Conservation (phyloP, 2,888 invertebrate genomes). For the Perdita meconis region DNA sequence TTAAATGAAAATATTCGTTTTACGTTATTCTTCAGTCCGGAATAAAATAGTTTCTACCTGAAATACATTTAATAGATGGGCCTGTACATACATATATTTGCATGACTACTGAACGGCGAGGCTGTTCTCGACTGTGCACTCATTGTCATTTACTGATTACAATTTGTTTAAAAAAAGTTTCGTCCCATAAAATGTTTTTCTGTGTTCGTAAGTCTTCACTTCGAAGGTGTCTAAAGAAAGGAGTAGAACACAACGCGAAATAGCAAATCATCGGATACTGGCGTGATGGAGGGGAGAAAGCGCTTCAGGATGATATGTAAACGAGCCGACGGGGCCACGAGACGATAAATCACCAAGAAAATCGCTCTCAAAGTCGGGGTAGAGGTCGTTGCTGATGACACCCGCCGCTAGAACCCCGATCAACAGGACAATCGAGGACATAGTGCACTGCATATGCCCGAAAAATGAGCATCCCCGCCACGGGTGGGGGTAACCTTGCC, state of each 20-base stretch:
- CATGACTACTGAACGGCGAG: too few species aligned
- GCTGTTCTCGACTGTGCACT: too few species aligned
- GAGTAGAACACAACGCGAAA: constrained; percentile 61
- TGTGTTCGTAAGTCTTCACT: too few species aligned
- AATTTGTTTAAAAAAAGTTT: too few species aligned
- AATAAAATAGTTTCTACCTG: too few species aligned
- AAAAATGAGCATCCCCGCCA: constrained; percentile 56
- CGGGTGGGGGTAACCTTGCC: constrained; percentile 32
- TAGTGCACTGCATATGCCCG: constrained; percentile 47
- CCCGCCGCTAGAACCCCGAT: constrained; percentile 44
- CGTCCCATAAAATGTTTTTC: too few species aligned
- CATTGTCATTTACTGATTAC: too few species aligned
- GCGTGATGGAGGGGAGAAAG: constrained; percentile 46
- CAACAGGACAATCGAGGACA: constrained; percentile 56
- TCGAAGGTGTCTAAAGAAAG: constrained; percentile 6
- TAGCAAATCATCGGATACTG: constrained; percentile 69
- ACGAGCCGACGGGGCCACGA: constrained; percentile 45
- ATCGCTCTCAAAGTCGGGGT: constrained; percentile 73
- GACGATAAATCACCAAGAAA: constrained; percentile 78
- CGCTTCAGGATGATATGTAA: constrained; percentile 65
- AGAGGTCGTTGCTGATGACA: constrained; percentile 61
- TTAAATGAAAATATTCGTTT: too few species aligned
- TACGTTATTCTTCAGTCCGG: too few species aligned
- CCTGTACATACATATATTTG: too few species aligned
- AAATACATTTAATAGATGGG: too few species aligned